Evolutionary conservation across 1,140 invertebrate genomes (phyloP).

Genomic region (Leptinotarsa defecta): DNA sequence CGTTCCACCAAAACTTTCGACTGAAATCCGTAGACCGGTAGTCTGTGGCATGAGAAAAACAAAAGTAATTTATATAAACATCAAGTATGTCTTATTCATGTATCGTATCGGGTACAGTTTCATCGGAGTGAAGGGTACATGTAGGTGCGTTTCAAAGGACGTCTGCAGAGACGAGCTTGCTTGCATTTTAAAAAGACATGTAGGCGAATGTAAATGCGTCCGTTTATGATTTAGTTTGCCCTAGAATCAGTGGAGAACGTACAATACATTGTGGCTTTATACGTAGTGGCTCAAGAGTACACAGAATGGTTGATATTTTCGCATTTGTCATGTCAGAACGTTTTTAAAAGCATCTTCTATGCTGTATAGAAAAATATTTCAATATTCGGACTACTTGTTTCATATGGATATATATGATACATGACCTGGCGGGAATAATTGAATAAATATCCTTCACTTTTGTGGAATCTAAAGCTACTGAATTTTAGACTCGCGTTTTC

Average conservation of each 20-base stretch:
- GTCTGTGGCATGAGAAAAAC: background rate
- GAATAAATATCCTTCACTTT: no score
- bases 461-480: no score
- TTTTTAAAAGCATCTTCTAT: no score
- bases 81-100: background rate
- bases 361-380: no score
- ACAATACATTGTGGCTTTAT: no score
- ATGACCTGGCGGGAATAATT: no score
- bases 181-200: conserved; percentile 6
- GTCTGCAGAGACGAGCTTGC: background rate
- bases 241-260: background rate
- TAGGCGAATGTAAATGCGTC: conserved; percentile 5
- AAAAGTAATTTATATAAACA: background rate
- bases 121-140: background rate
- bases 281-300: no score
- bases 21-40: background rate
- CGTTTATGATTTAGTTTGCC: background rate
- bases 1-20: background rate
- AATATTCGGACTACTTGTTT: no score
- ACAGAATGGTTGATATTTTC: no score
- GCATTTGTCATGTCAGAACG: no score
- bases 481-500: no score
- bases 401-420: no score
- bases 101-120: background rate
- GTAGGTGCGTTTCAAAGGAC: conserved; percentile 7